phyloP scores from a whole-genome alignment of 2,797 vertebrate genomes.

The Alca torda region DNA sequence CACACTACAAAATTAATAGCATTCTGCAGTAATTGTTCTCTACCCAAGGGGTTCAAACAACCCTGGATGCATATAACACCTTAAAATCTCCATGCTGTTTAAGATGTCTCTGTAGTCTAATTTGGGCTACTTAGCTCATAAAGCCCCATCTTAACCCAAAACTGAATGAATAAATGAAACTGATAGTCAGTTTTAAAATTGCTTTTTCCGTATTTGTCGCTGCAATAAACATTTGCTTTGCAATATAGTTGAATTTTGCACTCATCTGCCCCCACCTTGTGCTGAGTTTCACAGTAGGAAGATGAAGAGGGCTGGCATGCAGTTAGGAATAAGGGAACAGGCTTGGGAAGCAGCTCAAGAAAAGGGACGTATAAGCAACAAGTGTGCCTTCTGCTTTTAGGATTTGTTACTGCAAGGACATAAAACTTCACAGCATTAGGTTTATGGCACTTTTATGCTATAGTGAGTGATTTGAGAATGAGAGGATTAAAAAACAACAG shows the following conservation, averaged over 20 bases:
- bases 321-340: not conserved
- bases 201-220: not conserved
- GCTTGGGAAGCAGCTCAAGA: not conserved
- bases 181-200: not conserved
- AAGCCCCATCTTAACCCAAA: not conserved
- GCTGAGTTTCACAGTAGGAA: not conserved
- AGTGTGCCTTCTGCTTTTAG: slow-evolving; percentile 6
- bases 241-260: not conserved
- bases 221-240: not conserved
- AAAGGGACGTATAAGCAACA: not conserved
- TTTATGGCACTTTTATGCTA: not conserved
- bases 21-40: not conserved
- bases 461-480: slow-evolving; percentile 3
- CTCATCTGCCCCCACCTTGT: not conserved
- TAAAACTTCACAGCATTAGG: slow-evolving; percentile 10
- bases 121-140: not conserved
- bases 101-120: not conserved
- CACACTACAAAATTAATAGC: not conserved
- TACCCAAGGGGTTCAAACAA: not conserved
- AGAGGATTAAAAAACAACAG: slow-evolving; percentile 36
- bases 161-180: not conserved
- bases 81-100: not conserved
- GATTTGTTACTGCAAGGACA: slow-evolving; percentile 8
- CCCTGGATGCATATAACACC: not conserved
- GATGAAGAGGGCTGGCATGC: not conserved